Evolutionary conservation across 2,888 invertebrate species (phyloP).

Genomic region (Drosophila atroscutellata): DNA sequence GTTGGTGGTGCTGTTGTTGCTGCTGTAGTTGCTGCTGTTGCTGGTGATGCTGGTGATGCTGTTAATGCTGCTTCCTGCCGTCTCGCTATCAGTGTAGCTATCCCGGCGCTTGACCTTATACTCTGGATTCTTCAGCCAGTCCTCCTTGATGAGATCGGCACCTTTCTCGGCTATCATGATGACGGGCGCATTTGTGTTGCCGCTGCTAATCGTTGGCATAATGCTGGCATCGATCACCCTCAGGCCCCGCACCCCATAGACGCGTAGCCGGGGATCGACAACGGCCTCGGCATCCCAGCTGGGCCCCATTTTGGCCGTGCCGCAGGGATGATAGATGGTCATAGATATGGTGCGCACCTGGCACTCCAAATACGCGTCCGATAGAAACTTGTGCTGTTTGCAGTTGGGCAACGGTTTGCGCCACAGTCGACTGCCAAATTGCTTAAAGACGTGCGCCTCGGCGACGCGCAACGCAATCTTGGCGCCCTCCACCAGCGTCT

Average conservation of each 20-base stretch:
- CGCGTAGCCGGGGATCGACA: conserved; percentile 91
- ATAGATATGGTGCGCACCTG: conserved; percentile 94
- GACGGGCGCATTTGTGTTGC: conserved; percentile 96
- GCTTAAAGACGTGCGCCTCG: conserved; percentile 91
- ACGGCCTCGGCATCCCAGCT: conserved; percentile 91
- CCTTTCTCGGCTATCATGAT: conserved; percentile 97
- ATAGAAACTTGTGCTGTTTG: conserved; percentile 89
- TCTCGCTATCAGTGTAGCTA: conserved; percentile 30
- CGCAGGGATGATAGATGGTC: conserved; percentile 96
- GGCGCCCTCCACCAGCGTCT: conserved; percentile 93
- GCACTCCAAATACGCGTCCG: conserved; percentile 94
- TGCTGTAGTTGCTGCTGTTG: conserved; percentile 7
- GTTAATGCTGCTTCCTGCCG: conserved; percentile 49
- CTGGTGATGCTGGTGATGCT: conserved; percentile 17
- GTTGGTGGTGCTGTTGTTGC: conserved; percentile 11
- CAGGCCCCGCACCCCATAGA: conserved; percentile 91
- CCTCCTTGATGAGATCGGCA: conserved; percentile 93
- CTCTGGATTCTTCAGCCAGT: conserved; percentile 88
- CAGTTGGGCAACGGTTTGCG: conserved; percentile 92
- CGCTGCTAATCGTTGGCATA: conserved; percentile 85
- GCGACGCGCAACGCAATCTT: conserved; percentile 91
- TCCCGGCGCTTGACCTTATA: conserved; percentile 74
- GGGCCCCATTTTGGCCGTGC: conserved; percentile 96
- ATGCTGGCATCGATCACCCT: conserved; percentile 58
- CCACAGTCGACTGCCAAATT: conserved; percentile 91